A percentile compares a stretch with the other conserved stretches of the same genome.
phyloP scores from a whole-genome alignment of 2,797 vertebrate genomes.

The Knipowitschia caucasica region DNA sequence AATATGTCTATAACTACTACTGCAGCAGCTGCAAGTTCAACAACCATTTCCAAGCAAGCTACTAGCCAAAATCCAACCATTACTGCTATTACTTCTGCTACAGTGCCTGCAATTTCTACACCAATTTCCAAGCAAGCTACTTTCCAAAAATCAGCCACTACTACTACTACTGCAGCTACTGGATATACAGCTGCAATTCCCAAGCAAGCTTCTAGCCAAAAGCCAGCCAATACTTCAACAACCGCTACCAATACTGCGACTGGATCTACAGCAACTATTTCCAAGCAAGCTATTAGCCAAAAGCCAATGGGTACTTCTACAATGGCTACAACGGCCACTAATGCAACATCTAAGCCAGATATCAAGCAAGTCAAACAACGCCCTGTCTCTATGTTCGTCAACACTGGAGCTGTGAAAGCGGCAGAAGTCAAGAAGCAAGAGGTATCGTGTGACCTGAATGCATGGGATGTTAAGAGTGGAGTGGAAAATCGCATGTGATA shows the following conservation, averaged over 20 bases:
- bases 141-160: constrained; percentile 12
- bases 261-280: background rate
- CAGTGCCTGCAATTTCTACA: background rate
- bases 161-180: background rate
- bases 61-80: background rate
- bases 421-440: constrained; percentile 52
- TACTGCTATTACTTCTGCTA: background rate
- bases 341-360: background rate
- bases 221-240: background rate
- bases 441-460: constrained; percentile 55
- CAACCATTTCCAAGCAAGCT: background rate
- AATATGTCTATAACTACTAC: background rate
- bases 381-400: constrained; percentile 18
- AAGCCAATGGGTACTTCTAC: background rate
- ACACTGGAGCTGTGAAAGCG: constrained; percentile 34
- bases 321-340: too few relatives aligned
- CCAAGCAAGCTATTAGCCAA: background rate
- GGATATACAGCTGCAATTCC: too few relatives aligned
- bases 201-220: background rate
- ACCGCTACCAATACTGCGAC: constrained; percentile 9
- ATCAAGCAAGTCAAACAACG: background rate
- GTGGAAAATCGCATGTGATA: constrained; percentile 38
- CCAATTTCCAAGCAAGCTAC: background rate
- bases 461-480: constrained; percentile 32
- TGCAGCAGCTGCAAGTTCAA: background rate